Percentiles rank a stretch among this genome's conserved stretches.
These are phyloP conservation scores for Myotis pilosus DNA, from an alignment of 2,797 vertebrate genomes.

Conservation along the genomic window DNA sequence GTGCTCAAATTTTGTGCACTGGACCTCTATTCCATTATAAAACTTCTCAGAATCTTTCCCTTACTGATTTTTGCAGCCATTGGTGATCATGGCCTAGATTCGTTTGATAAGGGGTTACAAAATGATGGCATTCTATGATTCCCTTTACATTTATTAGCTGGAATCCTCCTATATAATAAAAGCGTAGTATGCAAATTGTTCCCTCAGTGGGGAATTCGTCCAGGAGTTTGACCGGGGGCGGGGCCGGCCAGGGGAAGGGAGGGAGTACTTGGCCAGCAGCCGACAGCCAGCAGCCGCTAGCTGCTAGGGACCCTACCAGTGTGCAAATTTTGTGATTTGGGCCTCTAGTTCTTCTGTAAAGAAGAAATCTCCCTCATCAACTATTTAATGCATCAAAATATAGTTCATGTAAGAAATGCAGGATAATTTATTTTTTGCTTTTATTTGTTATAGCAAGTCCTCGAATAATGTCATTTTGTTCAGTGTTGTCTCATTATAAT, in stretches of 20 bases:
- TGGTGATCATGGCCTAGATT: neutral
- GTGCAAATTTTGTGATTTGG: too few relatives aligned
- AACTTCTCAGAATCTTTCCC: neutral
- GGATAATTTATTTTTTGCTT: neutral
- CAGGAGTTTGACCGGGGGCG: too few relatives aligned
- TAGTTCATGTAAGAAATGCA: neutral
- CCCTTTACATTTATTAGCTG: constrained; percentile 1
- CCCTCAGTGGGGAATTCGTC: too few relatives aligned
- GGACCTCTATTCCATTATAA: neutral
- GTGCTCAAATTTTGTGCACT: too few relatives aligned
- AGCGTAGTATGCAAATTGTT: too few relatives aligned
- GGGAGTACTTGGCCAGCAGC: too few relatives aligned
- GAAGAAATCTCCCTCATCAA: neutral
- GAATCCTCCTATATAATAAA: neutral
- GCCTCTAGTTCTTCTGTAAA: neutral
- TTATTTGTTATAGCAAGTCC: neutral
- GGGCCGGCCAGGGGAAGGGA: too few relatives aligned
- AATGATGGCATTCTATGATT: neutral
- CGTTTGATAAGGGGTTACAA: neutral
- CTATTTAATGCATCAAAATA: neutral
- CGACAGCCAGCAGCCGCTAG: too few relatives aligned
- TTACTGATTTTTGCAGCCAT: neutral
- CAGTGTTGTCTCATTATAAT: neutral
- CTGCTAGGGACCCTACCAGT: too few relatives aligned
- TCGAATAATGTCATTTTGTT: neutral